Percentiles rank a stretch among this genome's conserved stretches.
Conservation (phyloP, 2,888 invertebrate species). For the Beris morrisii region DNA sequence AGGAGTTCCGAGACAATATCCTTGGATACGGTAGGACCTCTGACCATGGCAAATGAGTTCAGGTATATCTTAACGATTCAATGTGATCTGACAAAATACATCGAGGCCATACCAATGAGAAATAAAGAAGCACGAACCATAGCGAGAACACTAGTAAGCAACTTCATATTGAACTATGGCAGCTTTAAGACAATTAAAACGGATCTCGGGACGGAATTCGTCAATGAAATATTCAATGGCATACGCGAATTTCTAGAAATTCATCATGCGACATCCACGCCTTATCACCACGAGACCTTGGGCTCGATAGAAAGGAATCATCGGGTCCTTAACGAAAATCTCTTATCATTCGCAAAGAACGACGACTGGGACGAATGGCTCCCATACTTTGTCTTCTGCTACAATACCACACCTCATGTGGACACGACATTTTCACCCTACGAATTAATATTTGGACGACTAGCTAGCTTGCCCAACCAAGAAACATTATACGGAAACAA, state of each 20-base stretch:
- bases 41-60: no score
- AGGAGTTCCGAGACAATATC: no score
- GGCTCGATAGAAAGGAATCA: slow-evolving; percentile 16
- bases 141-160: slow-evolving; percentile 1
- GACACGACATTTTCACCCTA: background rate
- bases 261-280: slow-evolving; percentile 5
- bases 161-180: background rate
- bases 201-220: slow-evolving; percentile 13
- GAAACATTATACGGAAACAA: background rate
- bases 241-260: slow-evolving; percentile 22
- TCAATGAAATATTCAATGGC: slow-evolving; percentile 2
- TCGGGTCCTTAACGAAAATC: slow-evolving; percentile 5
- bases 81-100: no score
- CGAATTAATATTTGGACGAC: slow-evolving; percentile 14
- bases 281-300: slow-evolving; percentile 24
- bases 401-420: slow-evolving; percentile 9
- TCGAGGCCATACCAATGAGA: slow-evolving; percentile 58
- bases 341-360: background rate
- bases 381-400: background rate
- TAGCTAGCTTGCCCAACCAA: slow-evolving; percentile 9
- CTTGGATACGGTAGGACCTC: no score
- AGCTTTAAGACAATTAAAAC: background rate
- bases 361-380: background rate
- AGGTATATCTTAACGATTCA: no score
- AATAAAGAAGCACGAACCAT: slow-evolving; percentile 5